phyloP scores from a whole-genome alignment of 1,140 invertebrate species.

The Potamilus streckersoni region DNA sequence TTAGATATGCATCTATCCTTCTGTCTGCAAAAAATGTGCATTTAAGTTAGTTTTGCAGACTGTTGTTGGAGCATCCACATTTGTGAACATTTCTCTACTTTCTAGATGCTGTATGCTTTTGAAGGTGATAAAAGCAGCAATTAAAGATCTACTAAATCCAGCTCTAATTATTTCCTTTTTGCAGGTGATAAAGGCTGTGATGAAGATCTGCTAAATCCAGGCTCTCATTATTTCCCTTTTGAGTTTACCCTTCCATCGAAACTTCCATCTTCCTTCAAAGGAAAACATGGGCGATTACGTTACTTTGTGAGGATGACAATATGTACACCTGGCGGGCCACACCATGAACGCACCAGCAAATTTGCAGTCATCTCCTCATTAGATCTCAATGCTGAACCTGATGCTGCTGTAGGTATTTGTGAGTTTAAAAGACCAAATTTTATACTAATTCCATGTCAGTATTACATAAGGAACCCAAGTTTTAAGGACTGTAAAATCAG shows the following conservation, averaged over 20 bases:
- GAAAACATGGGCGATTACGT: slow-evolving; percentile 61
- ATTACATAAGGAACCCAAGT: too few relatives aligned
- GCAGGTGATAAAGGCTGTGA: slow-evolving; percentile 59
- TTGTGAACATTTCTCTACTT: too few relatives aligned
- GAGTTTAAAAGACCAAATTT: too few relatives aligned
- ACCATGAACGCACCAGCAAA: slow-evolving; percentile 60
- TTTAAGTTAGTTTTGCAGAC: too few relatives aligned
- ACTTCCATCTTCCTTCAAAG: slow-evolving; percentile 62
- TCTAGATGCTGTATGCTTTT: background rate
- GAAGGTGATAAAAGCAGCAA: slow-evolving; percentile 58
- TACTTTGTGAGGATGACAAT: slow-evolving; percentile 61
- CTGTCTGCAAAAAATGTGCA: too few relatives aligned
- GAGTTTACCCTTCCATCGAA: slow-evolving; percentile 58
- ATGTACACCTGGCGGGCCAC: slow-evolving; percentile 55
- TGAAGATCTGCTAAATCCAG: slow-evolving; percentile 56
- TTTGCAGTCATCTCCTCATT: slow-evolving; percentile 60
- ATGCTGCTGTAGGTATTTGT: slow-evolving; percentile 52
- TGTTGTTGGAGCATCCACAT: too few relatives aligned
- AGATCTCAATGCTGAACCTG: slow-evolving; percentile 58
- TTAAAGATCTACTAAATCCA: slow-evolving; percentile 53
- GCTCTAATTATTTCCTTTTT: slow-evolving; percentile 63
- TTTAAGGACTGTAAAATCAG: too few relatives aligned
- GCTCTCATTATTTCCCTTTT: slow-evolving; percentile 64
- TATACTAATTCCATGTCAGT: too few relatives aligned
- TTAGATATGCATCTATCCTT: too few relatives aligned